Evolutionary conservation across 2,797 vertebrate genomes (phyloP).

Genomic region (Falco peregrinus): DNA sequence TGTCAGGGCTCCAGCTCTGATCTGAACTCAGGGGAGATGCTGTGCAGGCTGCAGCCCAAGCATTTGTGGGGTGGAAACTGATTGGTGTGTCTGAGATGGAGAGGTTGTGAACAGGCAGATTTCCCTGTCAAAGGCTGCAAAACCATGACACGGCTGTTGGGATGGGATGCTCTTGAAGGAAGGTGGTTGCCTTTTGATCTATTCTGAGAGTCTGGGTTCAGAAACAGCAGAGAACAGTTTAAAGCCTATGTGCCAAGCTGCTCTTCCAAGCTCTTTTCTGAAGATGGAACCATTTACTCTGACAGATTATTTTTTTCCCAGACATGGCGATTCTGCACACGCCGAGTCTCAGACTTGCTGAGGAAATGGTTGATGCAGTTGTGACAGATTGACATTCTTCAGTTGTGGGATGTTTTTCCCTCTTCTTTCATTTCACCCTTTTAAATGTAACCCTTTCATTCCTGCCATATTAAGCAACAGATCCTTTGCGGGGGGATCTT

Average conservation of each 20-base stretch:
- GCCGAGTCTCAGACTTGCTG: slow-evolving; percentile 28
- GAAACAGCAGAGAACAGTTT: not conserved
- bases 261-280: not conserved
- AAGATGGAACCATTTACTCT: not conserved
- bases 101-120: not conserved
- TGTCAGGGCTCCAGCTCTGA: not conserved
- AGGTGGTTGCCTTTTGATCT: slow-evolving; percentile 3
- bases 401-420: slow-evolving; percentile 1
- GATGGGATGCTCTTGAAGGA: not conserved
- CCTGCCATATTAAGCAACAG: not conserved
- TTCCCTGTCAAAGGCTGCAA: not conserved
- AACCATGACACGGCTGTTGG: not conserved
- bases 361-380: slow-evolving; percentile 47
- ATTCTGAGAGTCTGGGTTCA: not conserved
- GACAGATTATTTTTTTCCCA: not conserved
- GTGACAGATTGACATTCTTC: slow-evolving; percentile 51
- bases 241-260: not conserved
- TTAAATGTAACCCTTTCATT: not conserved
- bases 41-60: fast-evolving
- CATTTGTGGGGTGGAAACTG: fast-evolving
- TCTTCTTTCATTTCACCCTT: slow-evolving; percentile 15
- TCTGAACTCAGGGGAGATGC: fast-evolving
- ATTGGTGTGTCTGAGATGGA: not conserved
- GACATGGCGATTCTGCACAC: not conserved
- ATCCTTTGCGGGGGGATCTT: not conserved